Evolutionary conservation across 2,797 vertebrate species (phyloP).

Genomic region (Amblyopsis hoosieri): DNA sequence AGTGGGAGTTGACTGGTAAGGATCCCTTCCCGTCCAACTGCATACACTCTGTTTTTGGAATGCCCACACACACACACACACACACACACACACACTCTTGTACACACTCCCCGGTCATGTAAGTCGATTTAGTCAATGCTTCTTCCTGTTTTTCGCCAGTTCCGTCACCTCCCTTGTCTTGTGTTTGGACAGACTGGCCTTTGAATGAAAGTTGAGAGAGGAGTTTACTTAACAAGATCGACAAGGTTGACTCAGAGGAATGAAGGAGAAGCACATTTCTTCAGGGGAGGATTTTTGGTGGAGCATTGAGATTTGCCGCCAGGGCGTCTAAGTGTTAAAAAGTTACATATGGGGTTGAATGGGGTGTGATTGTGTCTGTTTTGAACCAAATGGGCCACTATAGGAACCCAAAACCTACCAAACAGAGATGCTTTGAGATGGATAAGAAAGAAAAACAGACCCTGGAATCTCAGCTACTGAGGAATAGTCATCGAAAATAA

Average conservation of each 20-base stretch:
- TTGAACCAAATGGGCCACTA: constrained; percentile 32
- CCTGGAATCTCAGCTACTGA: constrained; percentile 35
- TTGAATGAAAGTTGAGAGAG: constrained; percentile 49
- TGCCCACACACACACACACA: constrained; percentile 51
- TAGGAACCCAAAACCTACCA: constrained; percentile 32
- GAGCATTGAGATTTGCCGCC: constrained; percentile 26
- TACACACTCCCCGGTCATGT: constrained; percentile 32
- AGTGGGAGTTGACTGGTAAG: constrained; percentile 56
- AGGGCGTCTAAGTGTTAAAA: constrained; percentile 28
- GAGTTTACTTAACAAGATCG: constrained; percentile 11
- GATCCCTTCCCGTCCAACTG: constrained; percentile 71
- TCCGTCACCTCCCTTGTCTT: constrained; percentile 53
- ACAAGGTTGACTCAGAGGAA: neutral
- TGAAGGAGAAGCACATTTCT: constrained; percentile 34
- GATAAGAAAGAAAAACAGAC: constrained; percentile 43
- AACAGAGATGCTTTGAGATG: constrained; percentile 50
- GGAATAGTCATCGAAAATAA: constrained; percentile 28
- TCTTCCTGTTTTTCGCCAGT: constrained; percentile 74
- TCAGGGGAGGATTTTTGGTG: constrained; percentile 30
- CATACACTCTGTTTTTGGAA: constrained; percentile 72
- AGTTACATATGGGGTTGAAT: constrained; percentile 25
- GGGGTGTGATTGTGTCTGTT: constrained; percentile 22
- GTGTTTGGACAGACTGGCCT: constrained; percentile 39
- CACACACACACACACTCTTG: constrained; percentile 26
- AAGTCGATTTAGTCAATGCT: constrained; percentile 59